A percentile compares a stretch with the other conserved stretches of the same genome.
phyloP scores from a whole-genome alignment of 2,113 vertebrate species.

The Smithornis capensis region DNA sequence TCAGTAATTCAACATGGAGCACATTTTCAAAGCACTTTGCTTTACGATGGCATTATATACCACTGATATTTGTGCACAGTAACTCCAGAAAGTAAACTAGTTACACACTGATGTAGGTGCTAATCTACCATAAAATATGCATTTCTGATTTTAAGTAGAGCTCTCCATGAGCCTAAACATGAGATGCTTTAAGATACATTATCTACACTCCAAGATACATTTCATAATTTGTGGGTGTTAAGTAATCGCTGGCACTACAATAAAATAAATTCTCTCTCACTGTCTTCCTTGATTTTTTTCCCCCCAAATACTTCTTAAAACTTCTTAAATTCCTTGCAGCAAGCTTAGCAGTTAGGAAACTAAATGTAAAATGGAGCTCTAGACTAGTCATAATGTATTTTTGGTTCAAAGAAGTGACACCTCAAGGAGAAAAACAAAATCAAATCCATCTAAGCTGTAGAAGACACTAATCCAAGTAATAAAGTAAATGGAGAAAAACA shows the following conservation, averaged over 20 bases:
- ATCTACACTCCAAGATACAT: not conserved
- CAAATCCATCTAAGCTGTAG: not conserved
- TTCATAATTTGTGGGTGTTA: not conserved
- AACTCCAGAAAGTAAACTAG: constrained; percentile 17
- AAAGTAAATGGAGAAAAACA: not conserved
- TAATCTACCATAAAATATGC: constrained; percentile 21
- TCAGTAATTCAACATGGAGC: constrained; percentile 2
- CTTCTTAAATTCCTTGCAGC: not conserved
- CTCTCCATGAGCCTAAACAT: not conserved
- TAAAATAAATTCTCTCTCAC: not conserved
- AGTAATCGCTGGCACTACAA: not conserved
- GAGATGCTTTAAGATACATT: not conserved
- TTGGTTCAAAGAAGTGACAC: not conserved
- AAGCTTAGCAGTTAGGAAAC: not conserved
- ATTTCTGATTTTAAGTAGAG: constrained; percentile 18
- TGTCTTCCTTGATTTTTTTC: not conserved
- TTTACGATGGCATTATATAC: constrained; percentile 17
- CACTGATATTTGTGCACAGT: not conserved
- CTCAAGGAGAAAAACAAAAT: not conserved
- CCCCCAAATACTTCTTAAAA: not conserved
- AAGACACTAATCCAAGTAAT: not conserved
- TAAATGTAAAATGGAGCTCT: not conserved
- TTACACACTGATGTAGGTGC: not conserved
- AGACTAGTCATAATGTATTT: not conserved
- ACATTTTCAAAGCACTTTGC: not conserved